Base-by-base conservation (phyloP, 2,113 vertebrate species). In the Archilochus colubris region DNA sequence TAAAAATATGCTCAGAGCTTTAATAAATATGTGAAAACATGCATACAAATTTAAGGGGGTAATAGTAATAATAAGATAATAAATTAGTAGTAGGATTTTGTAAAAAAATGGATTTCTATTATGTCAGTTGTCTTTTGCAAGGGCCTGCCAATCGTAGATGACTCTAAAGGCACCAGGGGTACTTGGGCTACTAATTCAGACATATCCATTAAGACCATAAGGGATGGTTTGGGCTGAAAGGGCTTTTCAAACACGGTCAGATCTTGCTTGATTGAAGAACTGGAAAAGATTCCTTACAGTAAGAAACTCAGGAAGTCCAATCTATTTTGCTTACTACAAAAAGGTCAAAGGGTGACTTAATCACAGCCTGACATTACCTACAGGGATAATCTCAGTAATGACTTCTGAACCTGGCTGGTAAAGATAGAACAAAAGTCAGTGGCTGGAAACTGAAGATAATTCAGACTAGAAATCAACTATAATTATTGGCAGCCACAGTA, bases 371-470 rank as follows among this genome's bases (percentile, higher is more conserved):
- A 72, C 73, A 40, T 64, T 70, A 78, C 76, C 68, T 70, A 25
- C 38, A 50, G 44, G 28, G 40, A 44, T 86, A 81, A 81, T 78
- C 64, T 62, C 10, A 6, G 63, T 74, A 70, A 84, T 59, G 76
- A 61, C 48, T 78, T 68, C 57, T 81, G 68, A 78, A 51, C 44
- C 73, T 78, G 80, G 27, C 38, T 0, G 0, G 38, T 30, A 70
- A 81, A 88, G 79, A 83, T 5, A 67, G 20, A 86, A 48, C 44
- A 81, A 55, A 88, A 90, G 53, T 53, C 69, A 44, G 81, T 20
- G 64, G 21, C 86, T 93, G 88, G 55, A 88, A 88, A 58, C 40
- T 33, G 81, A 57, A 94, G 83, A 81, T 81, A 93, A 94, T 36
- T 91, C 69, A 25, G 44, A 50, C 53, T 43, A 61, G 27, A 89